Conservation (phyloP, 2,888 invertebrate species). For the Gastrophysa polygoni region DNA sequence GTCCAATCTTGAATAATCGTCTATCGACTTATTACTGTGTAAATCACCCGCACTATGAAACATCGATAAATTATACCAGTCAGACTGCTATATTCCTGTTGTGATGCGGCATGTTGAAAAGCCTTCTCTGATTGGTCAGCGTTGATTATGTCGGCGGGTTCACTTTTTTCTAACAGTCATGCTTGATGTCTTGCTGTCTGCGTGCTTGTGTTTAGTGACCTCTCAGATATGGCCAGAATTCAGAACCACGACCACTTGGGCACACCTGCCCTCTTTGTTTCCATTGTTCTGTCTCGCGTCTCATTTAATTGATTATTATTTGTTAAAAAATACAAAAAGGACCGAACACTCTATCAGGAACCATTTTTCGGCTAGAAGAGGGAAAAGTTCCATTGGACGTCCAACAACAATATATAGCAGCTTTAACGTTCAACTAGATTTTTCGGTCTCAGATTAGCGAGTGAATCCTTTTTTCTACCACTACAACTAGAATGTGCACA, state of each 20-base stretch:
- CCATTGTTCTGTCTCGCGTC: conserved; percentile 38
- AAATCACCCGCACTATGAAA: conserved; percentile 19
- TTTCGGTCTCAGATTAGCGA: too few relatives aligned
- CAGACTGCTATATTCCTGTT: conserved; percentile 35
- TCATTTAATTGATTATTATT: conserved; percentile 34
- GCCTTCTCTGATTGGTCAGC: conserved; percentile 58
- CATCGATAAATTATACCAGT: conserved; percentile 31
- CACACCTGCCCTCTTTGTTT: conserved; percentile 48
- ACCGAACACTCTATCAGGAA: not conserved
- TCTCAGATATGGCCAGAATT: conserved; percentile 43
- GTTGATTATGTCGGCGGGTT: conserved; percentile 60
- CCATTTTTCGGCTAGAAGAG: not conserved
- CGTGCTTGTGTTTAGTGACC: conserved; percentile 46
- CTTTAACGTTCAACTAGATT: too few relatives aligned
- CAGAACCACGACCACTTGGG: conserved; percentile 37
- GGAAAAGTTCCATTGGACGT: not conserved
- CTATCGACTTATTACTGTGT: not conserved
- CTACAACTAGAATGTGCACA: too few relatives aligned
- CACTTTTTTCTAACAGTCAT: conserved; percentile 57
- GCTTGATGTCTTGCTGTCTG: conserved; percentile 56
- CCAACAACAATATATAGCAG: too few relatives aligned
- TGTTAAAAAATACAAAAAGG: conserved; percentile 16
- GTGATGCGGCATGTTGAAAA: conserved; percentile 50
- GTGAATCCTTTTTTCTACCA: too few relatives aligned
- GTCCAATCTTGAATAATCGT: not conserved